phyloP scores from a whole-genome alignment of 1,140 invertebrate species.

The Archivesica marissinica region DNA sequence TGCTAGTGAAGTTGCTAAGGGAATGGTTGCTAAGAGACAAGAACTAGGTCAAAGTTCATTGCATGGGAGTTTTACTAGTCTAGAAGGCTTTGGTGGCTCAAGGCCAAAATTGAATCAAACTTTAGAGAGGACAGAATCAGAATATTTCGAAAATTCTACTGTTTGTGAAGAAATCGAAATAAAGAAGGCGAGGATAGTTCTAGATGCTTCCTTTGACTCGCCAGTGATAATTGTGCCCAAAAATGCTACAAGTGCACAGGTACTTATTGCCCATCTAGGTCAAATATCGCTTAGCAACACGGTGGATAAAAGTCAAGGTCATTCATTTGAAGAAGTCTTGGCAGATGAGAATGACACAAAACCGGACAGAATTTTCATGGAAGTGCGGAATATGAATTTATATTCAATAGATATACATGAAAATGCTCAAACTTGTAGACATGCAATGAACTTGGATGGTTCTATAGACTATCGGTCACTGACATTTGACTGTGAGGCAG shows the following conservation, averaged over 20 bases:
- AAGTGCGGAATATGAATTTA: constrained; percentile 94
- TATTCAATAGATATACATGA: constrained; percentile 90
- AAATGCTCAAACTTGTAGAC: not conserved
- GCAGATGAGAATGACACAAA: constrained; percentile 16
- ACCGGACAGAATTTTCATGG: constrained; percentile 82
- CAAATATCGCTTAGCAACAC: constrained; percentile 89
- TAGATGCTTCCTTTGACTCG: constrained; percentile 92
- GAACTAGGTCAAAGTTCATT: constrained; percentile 38
- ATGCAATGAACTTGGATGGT: constrained; percentile 16
- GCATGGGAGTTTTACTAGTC: constrained; percentile 60
- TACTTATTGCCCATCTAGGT: constrained; percentile 96
- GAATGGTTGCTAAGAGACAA: constrained; percentile 87
- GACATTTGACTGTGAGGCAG: constrained; percentile 60
- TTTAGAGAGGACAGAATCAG: constrained; percentile 48
- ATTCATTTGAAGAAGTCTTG: constrained; percentile 45
- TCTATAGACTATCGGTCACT: constrained; percentile 32
- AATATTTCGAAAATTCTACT: constrained; percentile 45
- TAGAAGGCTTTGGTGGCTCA: constrained; percentile 43
- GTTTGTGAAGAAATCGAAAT: constrained; percentile 5
- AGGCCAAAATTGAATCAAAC: constrained; percentile 49
- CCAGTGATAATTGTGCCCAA: constrained; percentile 95
- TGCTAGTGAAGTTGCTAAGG: constrained; percentile 96
- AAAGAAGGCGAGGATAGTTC: constrained; percentile 71
- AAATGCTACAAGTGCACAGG: constrained; percentile 90
- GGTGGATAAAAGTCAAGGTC: constrained; percentile 20